Evolutionary conservation across 2,888 invertebrate genomes (phyloP), one percentile per base, ranked within the genome.

Genomic region (Andrena minutula): DNA sequence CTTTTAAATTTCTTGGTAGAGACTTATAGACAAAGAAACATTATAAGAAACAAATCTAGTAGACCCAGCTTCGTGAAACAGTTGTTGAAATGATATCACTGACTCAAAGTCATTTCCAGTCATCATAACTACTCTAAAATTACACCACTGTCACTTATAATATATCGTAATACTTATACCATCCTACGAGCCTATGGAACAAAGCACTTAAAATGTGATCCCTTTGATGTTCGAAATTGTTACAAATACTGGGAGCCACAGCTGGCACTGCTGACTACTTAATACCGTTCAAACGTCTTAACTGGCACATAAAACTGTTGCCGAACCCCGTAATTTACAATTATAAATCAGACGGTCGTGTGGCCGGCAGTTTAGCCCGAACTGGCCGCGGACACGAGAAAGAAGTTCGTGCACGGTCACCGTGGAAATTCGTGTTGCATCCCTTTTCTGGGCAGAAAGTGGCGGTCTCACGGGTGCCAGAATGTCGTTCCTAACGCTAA

Each of bases 401-500:
- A 82, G 70, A 60, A 78, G 53, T 75, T 64, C 26, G 74, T 47
- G 58, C 47, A 41, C 16, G 71, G 65, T 74, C 75, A 81, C 75
- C 79, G 60, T 83, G 85, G 82, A 86, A 82, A 79, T 82, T 82
- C 66, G 75, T 66, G 77, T 58, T 69, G 81, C 83, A 77, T 79
- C 73, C 79, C 84, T 70, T 63, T 79, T 79, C 79, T 61, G 83
- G 78, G 81, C 79, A 75, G 88, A 79, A 84, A 84, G 82, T 69
- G 86, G 70, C 73, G 73, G 88, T 89, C 88, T 89, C 88, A 72
- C 68, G 88, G 88, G 88, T 88, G 88, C 88, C 86, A 86, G 88
- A 78, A 86, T 79, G 87, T 90, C 90, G 91, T 90, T 91, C 86
- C 87, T 85, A 87, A 88, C 85, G 88, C 88, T 91, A 91, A 91